Evolutionary conservation across 2,797 vertebrate species (phyloP).

Genomic region (Tadarida brasiliensis): DNA sequence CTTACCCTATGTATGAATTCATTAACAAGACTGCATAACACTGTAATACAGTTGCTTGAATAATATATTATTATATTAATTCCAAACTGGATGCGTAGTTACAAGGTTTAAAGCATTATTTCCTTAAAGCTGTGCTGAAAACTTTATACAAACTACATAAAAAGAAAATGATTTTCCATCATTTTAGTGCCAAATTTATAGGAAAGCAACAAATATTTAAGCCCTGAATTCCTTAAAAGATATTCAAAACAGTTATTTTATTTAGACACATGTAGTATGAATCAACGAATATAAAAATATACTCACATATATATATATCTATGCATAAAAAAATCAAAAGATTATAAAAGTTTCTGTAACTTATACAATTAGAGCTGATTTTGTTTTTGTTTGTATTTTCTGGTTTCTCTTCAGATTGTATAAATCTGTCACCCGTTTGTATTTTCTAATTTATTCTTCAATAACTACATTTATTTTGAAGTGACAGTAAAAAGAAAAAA

Average conservation of each 20-base stretch:
- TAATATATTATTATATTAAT: conserved; percentile 31
- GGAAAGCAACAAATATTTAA: conserved; percentile 47
- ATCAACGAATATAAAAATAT: background rate
- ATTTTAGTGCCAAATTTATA: conserved; percentile 7
- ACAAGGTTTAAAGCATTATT: conserved; percentile 42
- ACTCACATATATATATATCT: background rate
- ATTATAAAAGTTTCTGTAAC: background rate
- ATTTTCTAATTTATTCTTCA: conserved; percentile 48
- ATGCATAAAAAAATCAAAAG: conserved; percentile 22
- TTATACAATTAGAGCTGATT: background rate
- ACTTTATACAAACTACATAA: conserved; percentile 21
- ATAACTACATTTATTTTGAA: background rate
- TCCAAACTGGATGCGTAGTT: background rate
- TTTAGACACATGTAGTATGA: background rate
- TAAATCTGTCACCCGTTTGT: background rate
- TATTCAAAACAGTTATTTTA: conserved; percentile 46
- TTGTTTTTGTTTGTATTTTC: background rate
- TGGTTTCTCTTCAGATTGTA: too few relatives aligned
- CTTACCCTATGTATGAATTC: background rate
- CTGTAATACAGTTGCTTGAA: background rate
- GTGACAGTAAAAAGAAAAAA: conserved; percentile 45
- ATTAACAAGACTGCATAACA: conserved; percentile 8
- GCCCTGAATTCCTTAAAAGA: conserved; percentile 10
- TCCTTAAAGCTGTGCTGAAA: conserved; percentile 46
- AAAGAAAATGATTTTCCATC: conserved; percentile 3